Conservation (phyloP, 2,113 vertebrate genomes). For the Nansenia antarctica region DNA sequence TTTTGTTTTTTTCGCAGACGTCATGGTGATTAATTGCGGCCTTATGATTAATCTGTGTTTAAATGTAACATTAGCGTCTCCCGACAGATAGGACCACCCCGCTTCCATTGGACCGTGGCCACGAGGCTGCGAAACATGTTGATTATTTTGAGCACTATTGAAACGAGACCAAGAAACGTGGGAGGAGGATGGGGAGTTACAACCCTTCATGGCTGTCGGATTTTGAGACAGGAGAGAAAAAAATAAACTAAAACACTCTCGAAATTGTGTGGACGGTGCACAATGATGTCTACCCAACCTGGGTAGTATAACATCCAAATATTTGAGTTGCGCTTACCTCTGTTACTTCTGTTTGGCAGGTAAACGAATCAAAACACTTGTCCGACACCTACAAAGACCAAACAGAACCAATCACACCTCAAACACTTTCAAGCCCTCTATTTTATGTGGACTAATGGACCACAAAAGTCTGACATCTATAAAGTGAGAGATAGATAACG, state of each 20-base stretch:
- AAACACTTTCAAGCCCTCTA: no score
- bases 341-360: no score
- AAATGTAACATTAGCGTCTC: conserved; percentile 70
- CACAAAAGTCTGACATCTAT: no score
- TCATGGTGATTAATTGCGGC: conserved; percentile 71
- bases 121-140: conserved; percentile 47
- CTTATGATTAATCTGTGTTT: conserved; percentile 73
- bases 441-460: no score
- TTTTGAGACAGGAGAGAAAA: neutral
- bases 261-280: neutral
- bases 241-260: no score
- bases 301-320: neutral
- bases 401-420: no score
- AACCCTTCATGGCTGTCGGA: conserved; percentile 22
- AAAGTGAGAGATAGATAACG: no score
- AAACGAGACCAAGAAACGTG: conserved; percentile 24
- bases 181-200: conserved; percentile 23
- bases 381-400: no score
- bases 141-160: conserved; percentile 36
- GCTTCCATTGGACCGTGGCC: conserved; percentile 54
- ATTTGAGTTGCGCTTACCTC: neutral
- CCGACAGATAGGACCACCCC: conserved; percentile 55
- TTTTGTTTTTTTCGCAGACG: conserved; percentile 73
- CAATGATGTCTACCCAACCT: no score
- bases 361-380: no score